These are phyloP conservation scores for Sebastes oblongus DNA, from an alignment of 2,797 vertebrate species.

Conservation along the genomic window DNA sequence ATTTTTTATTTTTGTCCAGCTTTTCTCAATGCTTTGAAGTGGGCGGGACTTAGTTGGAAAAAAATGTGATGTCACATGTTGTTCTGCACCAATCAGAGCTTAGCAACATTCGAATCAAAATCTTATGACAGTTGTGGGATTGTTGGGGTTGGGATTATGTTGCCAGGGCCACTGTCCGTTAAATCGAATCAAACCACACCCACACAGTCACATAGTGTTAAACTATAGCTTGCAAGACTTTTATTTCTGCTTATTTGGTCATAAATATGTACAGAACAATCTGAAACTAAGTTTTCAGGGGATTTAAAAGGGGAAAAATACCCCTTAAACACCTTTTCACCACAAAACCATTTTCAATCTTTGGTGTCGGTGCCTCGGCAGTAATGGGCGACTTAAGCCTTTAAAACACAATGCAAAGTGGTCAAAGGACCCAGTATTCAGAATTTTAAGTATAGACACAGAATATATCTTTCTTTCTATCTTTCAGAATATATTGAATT, in stretches of 20 bases:
- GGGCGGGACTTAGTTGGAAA: too few species aligned
- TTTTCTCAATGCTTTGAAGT: too few species aligned
- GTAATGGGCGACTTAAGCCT: not conserved
- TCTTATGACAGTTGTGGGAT: accelerated
- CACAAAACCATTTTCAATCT: too few species aligned
- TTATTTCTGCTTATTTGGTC: not conserved
- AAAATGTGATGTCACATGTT: too few species aligned
- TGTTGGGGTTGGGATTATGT: not conserved
- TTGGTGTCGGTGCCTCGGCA: not conserved
- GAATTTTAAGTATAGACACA: not conserved
- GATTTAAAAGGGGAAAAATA: not conserved
- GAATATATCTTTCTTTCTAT: not conserved
- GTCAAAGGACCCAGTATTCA: too few species aligned
- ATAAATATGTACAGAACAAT: not conserved
- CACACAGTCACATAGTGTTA: not conserved
- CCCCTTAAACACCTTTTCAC: not conserved
- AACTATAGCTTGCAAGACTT: too few species aligned
- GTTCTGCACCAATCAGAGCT: too few species aligned
- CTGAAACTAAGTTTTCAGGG: not conserved
- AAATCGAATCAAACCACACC: not conserved
- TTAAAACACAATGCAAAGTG: not conserved
- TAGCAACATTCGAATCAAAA: too few species aligned
- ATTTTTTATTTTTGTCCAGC: too few species aligned
- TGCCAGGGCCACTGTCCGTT: not conserved
- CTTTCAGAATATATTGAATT: not conserved